Evolutionary conservation across 2,113 vertebrate species (phyloP).

Genomic region (Oreotragus oreotragus): DNA sequence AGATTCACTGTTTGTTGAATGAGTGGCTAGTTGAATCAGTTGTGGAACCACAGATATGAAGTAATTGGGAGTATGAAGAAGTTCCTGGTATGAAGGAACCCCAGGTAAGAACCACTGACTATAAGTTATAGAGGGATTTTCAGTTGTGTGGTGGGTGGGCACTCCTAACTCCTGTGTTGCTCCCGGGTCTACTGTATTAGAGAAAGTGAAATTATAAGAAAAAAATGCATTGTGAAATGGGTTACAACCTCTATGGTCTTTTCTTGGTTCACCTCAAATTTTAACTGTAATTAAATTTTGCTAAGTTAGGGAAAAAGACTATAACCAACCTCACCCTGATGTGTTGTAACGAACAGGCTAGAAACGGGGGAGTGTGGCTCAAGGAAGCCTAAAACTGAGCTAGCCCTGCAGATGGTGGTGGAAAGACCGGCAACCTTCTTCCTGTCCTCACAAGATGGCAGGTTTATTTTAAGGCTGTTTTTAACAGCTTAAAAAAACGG

Average conservation of each 20-base stretch:
- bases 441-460: constrained; percentile 68
- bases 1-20: not conserved
- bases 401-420: constrained; percentile 63
- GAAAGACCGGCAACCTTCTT: constrained; percentile 59
- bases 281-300: constrained; percentile 27
- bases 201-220: not conserved
- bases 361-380: constrained; percentile 22
- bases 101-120: not conserved
- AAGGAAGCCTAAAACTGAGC: constrained; percentile 50
- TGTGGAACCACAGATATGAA: not conserved
- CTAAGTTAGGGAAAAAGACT: constrained; percentile 37
- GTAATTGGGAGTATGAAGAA: not conserved
- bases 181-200: not conserved
- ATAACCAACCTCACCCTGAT: constrained; percentile 10
- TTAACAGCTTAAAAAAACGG: constrained; percentile 61
- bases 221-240: not conserved
- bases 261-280: not conserved
- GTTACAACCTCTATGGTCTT: not conserved
- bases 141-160: not conserved
- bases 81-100: not conserved
- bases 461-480: constrained; percentile 70
- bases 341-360: constrained; percentile 30
- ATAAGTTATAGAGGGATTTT: not conserved
- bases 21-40: not conserved
- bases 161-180: not conserved